Evolutionary conservation across 1,140 invertebrate species (phyloP).

Genomic region (Aphaenogaster rudis): DNA sequence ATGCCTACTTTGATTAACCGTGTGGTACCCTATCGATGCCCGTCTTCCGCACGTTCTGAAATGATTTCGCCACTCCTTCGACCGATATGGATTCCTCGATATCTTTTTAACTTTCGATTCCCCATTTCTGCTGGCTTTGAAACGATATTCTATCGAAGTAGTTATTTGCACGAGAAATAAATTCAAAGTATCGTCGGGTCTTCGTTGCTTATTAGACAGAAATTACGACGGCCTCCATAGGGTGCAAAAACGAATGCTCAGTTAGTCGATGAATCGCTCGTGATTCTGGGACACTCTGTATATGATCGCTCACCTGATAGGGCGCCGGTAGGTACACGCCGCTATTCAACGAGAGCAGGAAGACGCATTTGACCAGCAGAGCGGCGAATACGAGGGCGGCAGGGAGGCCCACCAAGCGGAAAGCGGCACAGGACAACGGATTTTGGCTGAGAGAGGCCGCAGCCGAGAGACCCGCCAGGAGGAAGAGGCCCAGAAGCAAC

Average conservation of each 20-base stretch:
- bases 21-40: background rate
- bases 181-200: background rate
- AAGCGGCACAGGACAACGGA: conserved; percentile 93
- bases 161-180: background rate
- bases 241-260: background rate
- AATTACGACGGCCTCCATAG: background rate
- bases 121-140: background rate
- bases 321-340: conserved; percentile 97
- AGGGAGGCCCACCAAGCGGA: conserved; percentile 94
- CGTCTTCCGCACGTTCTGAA: background rate
- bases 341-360: conserved; percentile 95
- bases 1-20: conserved; percentile 25
- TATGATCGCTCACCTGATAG: conserved; percentile 89
- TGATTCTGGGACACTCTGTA: background rate
- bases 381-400: conserved; percentile 97
- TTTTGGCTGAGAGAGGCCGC: conserved; percentile 93
- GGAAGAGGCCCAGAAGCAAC: conserved; percentile 94
- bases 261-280: background rate
- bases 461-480: conserved; percentile 93
- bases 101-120: conserved; percentile 14
- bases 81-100: background rate
- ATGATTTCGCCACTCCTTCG: conserved; percentile 6
- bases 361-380: conserved; percentile 97
- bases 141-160: background rate
- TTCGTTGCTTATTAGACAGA: background rate